Percentiles rank a stretch among this genome's conserved stretches.
These are phyloP conservation scores for Sphaeramia orbicularis DNA, from an alignment of 2,797 vertebrate species.

Conservation along the genomic window DNA sequence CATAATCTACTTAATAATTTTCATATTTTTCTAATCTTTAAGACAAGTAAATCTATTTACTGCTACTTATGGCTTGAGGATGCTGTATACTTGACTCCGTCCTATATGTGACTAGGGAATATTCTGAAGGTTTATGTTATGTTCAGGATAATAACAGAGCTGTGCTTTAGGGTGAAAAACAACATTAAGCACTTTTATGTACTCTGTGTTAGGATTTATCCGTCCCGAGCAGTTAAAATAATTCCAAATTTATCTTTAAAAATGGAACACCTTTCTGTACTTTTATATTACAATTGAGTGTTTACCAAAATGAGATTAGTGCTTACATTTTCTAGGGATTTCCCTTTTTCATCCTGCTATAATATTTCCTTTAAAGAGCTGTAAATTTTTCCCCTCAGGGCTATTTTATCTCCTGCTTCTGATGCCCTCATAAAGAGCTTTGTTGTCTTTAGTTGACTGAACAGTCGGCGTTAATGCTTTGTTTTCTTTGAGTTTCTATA, in stretches of 20 bases:
- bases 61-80: neutral
- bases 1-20: no score
- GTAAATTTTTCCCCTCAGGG: conserved; percentile 58
- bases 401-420: conserved; percentile 43
- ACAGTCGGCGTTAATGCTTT: conserved; percentile 51
- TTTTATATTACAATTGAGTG: conserved; percentile 21
- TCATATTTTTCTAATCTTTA: no score
- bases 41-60: no score
- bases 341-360: conserved; percentile 23
- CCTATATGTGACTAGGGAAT: conserved; percentile 4
- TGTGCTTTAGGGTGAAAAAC: conserved; percentile 8
- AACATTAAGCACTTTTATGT: neutral
- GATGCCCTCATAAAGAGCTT: conserved; percentile 63
- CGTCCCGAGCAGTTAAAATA: conserved; percentile 3
- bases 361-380: conserved; percentile 55
- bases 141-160: neutral
- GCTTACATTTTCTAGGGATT: conserved; percentile 37
- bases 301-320: conserved; percentile 40
- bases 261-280: conserved; percentile 13
- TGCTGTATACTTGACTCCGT: neutral
- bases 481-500: conserved; percentile 62
- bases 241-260: conserved; percentile 25
- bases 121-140: conserved; percentile 12
- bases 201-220: conserved; percentile 6
- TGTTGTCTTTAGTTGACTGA: conserved; percentile 63